phyloP scores from a whole-genome alignment of 2,113 vertebrate species.

The Sakesphorus luctuosus region DNA sequence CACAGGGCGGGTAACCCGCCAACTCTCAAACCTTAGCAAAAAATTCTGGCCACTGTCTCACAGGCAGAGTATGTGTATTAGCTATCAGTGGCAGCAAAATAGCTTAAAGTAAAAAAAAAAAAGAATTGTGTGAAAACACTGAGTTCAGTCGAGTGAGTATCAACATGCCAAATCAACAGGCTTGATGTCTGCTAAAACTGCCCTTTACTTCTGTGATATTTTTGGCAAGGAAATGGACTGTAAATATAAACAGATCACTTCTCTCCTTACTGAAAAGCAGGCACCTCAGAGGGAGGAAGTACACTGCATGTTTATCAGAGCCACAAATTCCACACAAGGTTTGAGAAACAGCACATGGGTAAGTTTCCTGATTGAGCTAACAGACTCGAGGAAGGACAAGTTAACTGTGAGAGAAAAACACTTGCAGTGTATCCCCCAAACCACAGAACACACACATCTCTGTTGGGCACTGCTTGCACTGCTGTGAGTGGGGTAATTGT shows the following conservation, averaged over 20 bases:
- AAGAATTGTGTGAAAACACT: slow-evolving; percentile 27
- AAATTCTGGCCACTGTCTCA: slow-evolving; percentile 50
- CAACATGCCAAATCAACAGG: neutral
- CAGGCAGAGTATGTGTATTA: neutral
- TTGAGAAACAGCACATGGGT: neutral
- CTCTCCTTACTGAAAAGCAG: slow-evolving; percentile 42
- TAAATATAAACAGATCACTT: slow-evolving; percentile 58
- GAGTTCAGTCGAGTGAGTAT: neutral
- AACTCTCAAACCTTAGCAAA: slow-evolving; percentile 46
- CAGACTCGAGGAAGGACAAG: neutral
- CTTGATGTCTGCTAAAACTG: slow-evolving; percentile 35
- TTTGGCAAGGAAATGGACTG: slow-evolving; percentile 35
- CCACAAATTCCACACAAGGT: slow-evolving; percentile 14
- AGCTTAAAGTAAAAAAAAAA: neutral
- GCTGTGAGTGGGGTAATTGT: neutral
- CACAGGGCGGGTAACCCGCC: slow-evolving; percentile 24
- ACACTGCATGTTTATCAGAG: slow-evolving; percentile 17
- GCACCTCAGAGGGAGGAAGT: slow-evolving; percentile 30
- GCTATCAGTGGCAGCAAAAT: neutral
- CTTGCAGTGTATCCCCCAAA: neutral
- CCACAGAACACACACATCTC: neutral
- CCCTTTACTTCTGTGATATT: slow-evolving; percentile 32
- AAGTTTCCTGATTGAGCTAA: neutral
- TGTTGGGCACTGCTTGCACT: neutral
- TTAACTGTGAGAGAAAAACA: neutral